Evolutionary conservation across 2,888 invertebrate genomes (phyloP).

Genomic region (Drosophila kuntzei): DNA sequence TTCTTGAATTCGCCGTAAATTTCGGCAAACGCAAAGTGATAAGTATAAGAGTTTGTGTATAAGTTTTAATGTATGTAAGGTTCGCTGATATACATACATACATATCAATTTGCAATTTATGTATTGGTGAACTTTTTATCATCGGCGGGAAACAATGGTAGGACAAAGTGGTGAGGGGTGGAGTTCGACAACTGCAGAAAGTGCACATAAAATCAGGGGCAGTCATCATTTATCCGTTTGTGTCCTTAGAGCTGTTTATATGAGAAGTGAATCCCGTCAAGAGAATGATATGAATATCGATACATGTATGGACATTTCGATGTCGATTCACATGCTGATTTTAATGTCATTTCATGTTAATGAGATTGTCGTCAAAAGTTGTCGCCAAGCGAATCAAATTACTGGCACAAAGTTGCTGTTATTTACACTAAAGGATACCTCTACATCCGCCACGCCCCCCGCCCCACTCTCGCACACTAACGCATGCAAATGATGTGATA

Average conservation of each 20-base stretch:
- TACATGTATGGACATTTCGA: conserved; percentile 6
- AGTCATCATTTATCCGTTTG: conserved; percentile 44
- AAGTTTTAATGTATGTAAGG: too few relatives aligned
- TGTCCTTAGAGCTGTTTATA: conserved; percentile 44
- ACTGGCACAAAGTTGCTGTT: conserved; percentile 59
- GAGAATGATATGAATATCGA: conserved; percentile 30
- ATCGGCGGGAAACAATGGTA: conserved; percentile 1
- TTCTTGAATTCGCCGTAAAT: conserved; percentile 20
- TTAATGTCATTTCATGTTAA: conserved; percentile 62
- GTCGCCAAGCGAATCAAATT: conserved; percentile 61
- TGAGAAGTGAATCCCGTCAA: conserved; percentile 46
- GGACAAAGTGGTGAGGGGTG: background rate
- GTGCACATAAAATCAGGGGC: conserved; percentile 29
- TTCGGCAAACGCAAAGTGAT: background rate
- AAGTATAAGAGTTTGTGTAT: conserved; percentile 5
- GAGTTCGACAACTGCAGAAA: background rate
- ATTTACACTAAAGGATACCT: conserved; percentile 21
- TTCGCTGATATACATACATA: background rate
- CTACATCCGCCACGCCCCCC: conserved; percentile 11
- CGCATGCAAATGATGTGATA: conserved; percentile 71
- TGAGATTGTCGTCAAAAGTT: conserved; percentile 72
- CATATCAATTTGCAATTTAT: conserved; percentile 8
- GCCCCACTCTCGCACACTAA: conserved; percentile 19
- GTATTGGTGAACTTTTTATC: conserved; percentile 9
- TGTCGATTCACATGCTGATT: conserved; percentile 43